A percentile compares a stretch with the other conserved stretches of the same genome.
phyloP scores from a whole-genome alignment of 2,888 invertebrate species.

The Microplitis deprimator region DNA sequence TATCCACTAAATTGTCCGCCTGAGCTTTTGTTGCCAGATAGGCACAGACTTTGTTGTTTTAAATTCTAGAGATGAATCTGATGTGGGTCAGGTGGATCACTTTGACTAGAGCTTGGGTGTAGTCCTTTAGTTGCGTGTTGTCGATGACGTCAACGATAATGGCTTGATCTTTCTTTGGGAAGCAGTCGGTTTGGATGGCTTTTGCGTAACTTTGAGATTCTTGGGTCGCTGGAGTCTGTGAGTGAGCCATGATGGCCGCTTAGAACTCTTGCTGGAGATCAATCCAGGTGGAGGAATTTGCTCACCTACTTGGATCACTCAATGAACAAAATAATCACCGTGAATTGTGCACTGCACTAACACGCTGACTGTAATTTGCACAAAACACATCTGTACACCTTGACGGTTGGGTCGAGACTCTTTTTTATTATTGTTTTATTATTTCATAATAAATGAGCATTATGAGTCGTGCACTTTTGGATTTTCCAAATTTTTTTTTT shows the following conservation, averaged over 20 bases:
- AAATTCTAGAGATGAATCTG: not conserved
- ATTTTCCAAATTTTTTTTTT: too few relatives aligned
- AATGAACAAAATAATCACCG: too few relatives aligned
- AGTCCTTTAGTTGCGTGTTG: not conserved
- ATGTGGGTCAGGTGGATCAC: not conserved
- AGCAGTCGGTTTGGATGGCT: not conserved
- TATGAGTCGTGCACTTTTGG: too few relatives aligned
- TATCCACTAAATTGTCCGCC: slow-evolving; percentile 27
- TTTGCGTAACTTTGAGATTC: not conserved
- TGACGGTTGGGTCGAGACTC: too few relatives aligned
- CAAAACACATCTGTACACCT: too few relatives aligned
- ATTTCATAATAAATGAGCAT: too few relatives aligned
- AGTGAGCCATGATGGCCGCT: not conserved
- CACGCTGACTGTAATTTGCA: too few relatives aligned
- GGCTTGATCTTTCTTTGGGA: not conserved
- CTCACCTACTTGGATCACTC: too few relatives aligned
- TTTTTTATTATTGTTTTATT: too few relatives aligned
- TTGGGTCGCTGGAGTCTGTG: not conserved
- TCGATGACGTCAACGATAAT: not conserved
- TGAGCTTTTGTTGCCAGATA: slow-evolving; percentile 37
- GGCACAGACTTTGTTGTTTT: slow-evolving; percentile 30
- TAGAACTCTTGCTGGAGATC: too few relatives aligned
- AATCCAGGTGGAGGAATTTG: too few relatives aligned
- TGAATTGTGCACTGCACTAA: too few relatives aligned
- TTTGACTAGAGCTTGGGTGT: not conserved